Evolutionary conservation across 2,888 invertebrate species (phyloP).

Genomic region (Ochropacha duplaris): DNA sequence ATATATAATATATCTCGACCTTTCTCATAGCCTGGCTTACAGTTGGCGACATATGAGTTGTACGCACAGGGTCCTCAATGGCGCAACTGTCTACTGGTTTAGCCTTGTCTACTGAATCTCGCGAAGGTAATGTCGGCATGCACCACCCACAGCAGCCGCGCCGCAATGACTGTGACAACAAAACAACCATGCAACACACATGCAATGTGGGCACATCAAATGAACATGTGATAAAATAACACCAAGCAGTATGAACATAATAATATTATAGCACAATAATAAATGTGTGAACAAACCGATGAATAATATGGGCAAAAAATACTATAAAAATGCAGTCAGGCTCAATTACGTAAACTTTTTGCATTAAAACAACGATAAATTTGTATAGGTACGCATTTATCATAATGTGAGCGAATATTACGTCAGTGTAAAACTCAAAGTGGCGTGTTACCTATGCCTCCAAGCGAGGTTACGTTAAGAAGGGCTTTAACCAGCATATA

Average conservation of each 20-base stretch:
- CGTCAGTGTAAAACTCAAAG: not conserved
- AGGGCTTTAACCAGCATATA: not conserved
- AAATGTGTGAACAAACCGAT: not conserved
- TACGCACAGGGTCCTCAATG: slow-evolving; percentile 66
- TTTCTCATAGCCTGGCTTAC: slow-evolving; percentile 15
- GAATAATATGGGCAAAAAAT: not conserved
- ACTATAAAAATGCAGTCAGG: not conserved
- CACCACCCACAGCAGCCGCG: slow-evolving; percentile 75
- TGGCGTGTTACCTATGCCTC: not conserved
- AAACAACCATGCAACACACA: slow-evolving; percentile 73
- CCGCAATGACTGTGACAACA: slow-evolving; percentile 73
- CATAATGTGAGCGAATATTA: not conserved
- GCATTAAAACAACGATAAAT: not conserved
- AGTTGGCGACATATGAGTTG: slow-evolving; percentile 17
- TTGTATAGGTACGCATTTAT: not conserved
- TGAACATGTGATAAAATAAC: slow-evolving; percentile 42
- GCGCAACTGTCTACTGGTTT: slow-evolving; percentile 54
- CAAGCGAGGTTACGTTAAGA: not conserved
- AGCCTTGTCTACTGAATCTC: slow-evolving; percentile 59
- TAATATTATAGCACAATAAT: slow-evolving; percentile 20
- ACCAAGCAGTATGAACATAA: slow-evolving; percentile 19
- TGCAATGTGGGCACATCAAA: slow-evolving; percentile 34
- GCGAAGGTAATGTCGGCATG: slow-evolving; percentile 38
- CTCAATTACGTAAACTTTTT: not conserved
- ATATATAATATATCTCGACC: slow-evolving; percentile 9